Base-by-base conservation (phyloP, 1,140 invertebrate species). In the Gryllus bimaculatus region DNA sequence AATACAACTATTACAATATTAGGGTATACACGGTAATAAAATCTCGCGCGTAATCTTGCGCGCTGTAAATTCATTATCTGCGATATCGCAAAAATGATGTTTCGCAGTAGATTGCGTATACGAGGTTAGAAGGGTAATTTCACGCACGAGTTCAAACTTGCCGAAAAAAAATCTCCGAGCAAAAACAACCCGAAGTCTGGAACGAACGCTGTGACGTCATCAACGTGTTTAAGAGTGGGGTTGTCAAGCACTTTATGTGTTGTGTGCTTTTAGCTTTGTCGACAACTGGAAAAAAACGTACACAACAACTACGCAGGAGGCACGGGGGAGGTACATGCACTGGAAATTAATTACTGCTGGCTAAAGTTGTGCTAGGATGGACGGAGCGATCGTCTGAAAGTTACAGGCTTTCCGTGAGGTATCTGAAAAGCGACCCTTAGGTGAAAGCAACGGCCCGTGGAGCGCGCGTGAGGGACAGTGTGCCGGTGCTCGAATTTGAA, bases 101-200 rank as follows among this genome's bases (percentile, higher is more conserved):
- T 66, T 66, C 54, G 18, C 54, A 66, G 54, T 18, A 66, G 10
- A 13, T 10, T 66, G 54, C 10, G 18, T 66, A 66, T 66, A 66
- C 18, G 54, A 66, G 54, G 54, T 66, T 66, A 66, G 54, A 66
- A 66, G 54, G 54, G 54, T 66, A 66, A 66, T 66, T 66, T 66
- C 54, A 66, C 54, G 54, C 54, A 66, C 18, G 54, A 66, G 7
- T 10, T 66, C 54, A 66, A 66, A 66, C 18, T 66, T 66, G 54
- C 0, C 10, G 54, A 66, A 66, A 66, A 66, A 66, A 66, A 13
- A 66, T 66, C 54, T 18, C 54, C 54, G 54, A 66, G 54, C 10
- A 13, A 66, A 66, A 66, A 66, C 18, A 66, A 66, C 54, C 10
- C 54, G 7, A 66, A 66, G 54, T 13, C 18, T 10, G 10, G 7